phyloP scores from a whole-genome alignment of 2,113 vertebrate species.

The Amblyornis subalaris region DNA sequence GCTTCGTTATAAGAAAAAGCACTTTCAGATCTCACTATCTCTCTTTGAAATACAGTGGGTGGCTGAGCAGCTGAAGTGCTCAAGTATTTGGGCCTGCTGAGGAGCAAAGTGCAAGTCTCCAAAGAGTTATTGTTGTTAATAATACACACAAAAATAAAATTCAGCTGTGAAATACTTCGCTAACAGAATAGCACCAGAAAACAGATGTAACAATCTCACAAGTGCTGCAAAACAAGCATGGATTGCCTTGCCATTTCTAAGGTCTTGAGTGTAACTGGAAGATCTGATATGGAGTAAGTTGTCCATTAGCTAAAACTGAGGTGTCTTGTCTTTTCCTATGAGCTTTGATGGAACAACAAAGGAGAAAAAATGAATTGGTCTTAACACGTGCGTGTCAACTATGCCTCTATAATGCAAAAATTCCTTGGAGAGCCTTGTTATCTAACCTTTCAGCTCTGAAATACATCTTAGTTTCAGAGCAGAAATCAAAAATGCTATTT shows the following conservation, averaged over 20 bases:
- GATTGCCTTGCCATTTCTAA: not conserved
- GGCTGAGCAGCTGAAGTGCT: not conserved
- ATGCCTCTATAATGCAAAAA: not conserved
- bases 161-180: not conserved
- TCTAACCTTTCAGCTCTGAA: slow-evolving; percentile 32
- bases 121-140: not conserved
- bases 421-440: not conserved
- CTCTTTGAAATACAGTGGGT: not conserved
- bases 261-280: not conserved
- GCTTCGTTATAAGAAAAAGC: not conserved
- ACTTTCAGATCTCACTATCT: not conserved
- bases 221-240: not conserved
- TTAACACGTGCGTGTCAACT: slow-evolving; percentile 3
- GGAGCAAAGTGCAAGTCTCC: not conserved
- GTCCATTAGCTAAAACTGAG: slow-evolving; percentile 19
- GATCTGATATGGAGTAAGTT: not conserved
- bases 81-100: not conserved
- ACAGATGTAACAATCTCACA: not conserved
- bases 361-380: not conserved
- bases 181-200: not conserved
- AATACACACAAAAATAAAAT: not conserved
- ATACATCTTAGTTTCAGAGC: slow-evolving; percentile 5
- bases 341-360: not conserved
- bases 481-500: slow-evolving; percentile 23
- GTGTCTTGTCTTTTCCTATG: not conserved